A percentile compares a stretch with the other conserved stretches of the same genome.
Conservation (phyloP, 2,113 vertebrate genomes). For the Probosciger aterrimus region DNA sequence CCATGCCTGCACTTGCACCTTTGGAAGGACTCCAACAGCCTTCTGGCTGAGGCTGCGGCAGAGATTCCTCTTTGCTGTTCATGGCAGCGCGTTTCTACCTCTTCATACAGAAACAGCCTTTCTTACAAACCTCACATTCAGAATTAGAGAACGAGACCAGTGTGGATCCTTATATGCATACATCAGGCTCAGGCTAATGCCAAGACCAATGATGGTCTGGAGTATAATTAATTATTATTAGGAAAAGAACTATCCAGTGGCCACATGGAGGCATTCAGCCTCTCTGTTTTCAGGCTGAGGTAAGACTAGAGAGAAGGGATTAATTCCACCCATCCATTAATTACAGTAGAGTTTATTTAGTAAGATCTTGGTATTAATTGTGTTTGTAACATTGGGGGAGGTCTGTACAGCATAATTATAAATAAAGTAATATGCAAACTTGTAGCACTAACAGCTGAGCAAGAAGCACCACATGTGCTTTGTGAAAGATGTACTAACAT, state of each 20-base stretch:
- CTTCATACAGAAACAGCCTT: background rate
- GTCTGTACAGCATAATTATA: background rate
- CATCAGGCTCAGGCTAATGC: background rate
- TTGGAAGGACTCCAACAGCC: background rate
- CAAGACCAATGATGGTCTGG: background rate
- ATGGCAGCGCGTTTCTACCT: background rate
- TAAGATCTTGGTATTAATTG: background rate
- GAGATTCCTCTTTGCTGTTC: background rate
- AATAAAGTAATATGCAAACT: background rate
- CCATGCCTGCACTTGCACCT: rapidly evolving
- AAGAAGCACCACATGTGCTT: background rate
- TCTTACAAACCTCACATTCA: background rate
- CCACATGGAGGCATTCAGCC: background rate
- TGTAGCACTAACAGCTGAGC: background rate
- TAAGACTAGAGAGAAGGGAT: background rate
- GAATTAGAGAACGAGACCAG: background rate
- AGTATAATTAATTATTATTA: background rate
- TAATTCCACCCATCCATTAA: background rate
- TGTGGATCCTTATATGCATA: background rate
- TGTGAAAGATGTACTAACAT: background rate
- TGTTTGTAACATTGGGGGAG: background rate
- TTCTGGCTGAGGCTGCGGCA: background rate
- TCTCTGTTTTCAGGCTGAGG: background rate
- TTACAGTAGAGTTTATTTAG: background rate
- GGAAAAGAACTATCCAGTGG: background rate